Base-by-base conservation (phyloP, 2,888 invertebrate species). In the Volucella inanis region DNA sequence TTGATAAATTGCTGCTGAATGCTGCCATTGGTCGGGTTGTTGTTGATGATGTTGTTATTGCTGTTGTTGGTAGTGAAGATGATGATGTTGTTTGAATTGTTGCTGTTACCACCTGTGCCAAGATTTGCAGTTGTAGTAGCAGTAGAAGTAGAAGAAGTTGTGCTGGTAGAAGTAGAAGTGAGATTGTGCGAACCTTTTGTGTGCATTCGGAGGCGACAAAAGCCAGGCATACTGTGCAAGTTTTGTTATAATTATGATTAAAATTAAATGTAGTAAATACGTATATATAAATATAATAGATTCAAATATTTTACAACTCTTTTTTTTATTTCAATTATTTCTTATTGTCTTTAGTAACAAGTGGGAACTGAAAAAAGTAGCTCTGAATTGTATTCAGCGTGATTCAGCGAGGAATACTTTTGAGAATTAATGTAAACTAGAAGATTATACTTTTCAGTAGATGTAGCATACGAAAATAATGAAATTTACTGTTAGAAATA, bases 181-280 rank as follows among this genome's bases (percentile, higher is more conserved):
- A 91, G 89, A 91, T 91, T 90, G 91, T 92, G 91, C 90, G 92
- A 90, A 92, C 97, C 96, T 94, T 96, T 96, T 93, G 94, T 94
- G 95, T 97, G 95, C 95, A 99, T 96, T 94, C 98, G 97, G 93
- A 99, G 97, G 93, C 98, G 97, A 94, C 97, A 96, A 96, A 98
- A 99, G 93, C 99, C 99, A 94, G 97, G 96, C 94, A 98, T 98
- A 95, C 98, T 98, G 96, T 91, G 91, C 91, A 91, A 89, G 89
- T 89, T 81, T 52, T 67, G 81, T 59, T 84, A 61, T 71, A 79
- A 68, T 31, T 78, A 71, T 85, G 74, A 62, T 80, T 80, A 74
- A 72, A 81, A 74, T 74, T 57, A 87, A 87, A 79, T 64, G 50
- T 87, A 59, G 55, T 76, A 70, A 77, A 47, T 81, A 49, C 47